Base-by-base conservation (phyloP, 2,888 invertebrate species). In the Athripsodes cinereus region DNA sequence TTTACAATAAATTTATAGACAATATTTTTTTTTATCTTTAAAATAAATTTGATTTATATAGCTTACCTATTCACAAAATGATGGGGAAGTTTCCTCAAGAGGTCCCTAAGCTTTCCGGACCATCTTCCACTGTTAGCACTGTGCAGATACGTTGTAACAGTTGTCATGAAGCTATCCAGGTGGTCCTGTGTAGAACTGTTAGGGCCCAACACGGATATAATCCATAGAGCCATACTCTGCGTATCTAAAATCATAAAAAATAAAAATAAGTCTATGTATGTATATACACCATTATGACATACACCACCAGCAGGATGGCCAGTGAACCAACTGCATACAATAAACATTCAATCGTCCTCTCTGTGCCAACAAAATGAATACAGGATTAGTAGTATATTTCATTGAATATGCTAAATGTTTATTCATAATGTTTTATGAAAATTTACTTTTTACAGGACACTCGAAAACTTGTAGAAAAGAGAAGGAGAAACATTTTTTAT, bases 71-170 rank as follows among this genome's bases (percentile, higher is more conserved):
- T 73, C 1, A 85, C 73, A 67, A 92, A 87, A 66, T 82, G 79
- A 60, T 76, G 76, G 0, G 87, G 79, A n/a, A 92, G 74, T 68
- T 85, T 86, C 53, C 81, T 78, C 2, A 92, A 74, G 5, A 90
- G 72, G 57, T 87, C 85, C 57, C 83, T 80, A 1, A 90, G 75
- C 64, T 81, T 84, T 62, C 72, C 72, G 0, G 87, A 82, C 92
- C 95, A 96, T 49, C 84, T 80, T 22, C 95, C 96, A 35, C 79
- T 73, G 71, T 96, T 96, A 0, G 94, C 94, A 53, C 92, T 92
- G 74, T 96, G 91, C 66, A 89, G 85, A 73, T 92, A 96, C 2
- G 92, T 89, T 70, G 92, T 91, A 2, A 94, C 76, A 0, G 90
- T 87, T 64, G 85, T 87, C 68, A 96, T 83, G 68, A 96, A 86